phyloP scores from a whole-genome alignment of 2,113 vertebrate species.

The Passer montanus region DNA sequence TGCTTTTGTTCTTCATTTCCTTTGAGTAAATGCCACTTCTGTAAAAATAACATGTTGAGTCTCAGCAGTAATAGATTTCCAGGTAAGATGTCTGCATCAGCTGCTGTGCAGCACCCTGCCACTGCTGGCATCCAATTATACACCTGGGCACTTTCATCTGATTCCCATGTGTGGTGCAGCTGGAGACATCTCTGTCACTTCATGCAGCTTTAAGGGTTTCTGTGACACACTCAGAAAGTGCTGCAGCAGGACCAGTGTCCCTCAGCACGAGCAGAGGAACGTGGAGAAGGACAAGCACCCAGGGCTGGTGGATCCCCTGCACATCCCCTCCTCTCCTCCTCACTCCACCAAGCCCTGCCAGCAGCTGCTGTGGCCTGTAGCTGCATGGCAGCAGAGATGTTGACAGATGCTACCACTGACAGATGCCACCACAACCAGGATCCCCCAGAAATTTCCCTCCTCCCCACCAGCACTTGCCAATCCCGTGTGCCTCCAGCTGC shows the following conservation, averaged over 20 bases:
- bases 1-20: neutral
- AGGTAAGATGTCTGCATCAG: neutral
- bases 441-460: neutral
- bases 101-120: neutral
- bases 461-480: neutral
- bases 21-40: neutral
- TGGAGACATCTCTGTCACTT: neutral
- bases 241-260: neutral
- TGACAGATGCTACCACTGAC: fast-evolving
- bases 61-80: neutral
- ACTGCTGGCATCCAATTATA: neutral
- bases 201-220: neutral
- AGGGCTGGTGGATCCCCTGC: fast-evolving
- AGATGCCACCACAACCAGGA: fast-evolving
- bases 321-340: neutral
- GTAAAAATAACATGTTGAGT: neutral
- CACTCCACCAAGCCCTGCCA: neutral
- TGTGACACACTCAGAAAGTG: neutral
- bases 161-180: fast-evolving
- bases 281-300: neutral
- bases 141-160: neutral
- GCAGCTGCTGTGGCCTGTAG: too few species aligned
- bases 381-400: neutral
- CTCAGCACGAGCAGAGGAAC: fast-evolving
- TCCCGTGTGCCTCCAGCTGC: neutral